These are phyloP conservation scores for Cydia fagiglandana DNA, from an alignment of 1,140 invertebrate species.

Conservation along the genomic window DNA sequence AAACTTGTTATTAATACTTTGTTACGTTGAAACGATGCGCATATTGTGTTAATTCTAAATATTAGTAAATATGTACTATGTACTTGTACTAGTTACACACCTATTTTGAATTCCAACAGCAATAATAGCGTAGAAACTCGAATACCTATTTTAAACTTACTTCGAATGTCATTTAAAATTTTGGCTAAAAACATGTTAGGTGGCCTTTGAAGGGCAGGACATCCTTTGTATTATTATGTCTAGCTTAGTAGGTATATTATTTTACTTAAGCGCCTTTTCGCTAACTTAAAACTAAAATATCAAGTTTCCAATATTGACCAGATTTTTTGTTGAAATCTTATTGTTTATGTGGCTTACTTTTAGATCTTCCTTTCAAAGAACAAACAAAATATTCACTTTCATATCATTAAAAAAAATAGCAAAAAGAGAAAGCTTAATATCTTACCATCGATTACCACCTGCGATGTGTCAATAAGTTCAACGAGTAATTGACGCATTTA, in stretches of 20 bases:
- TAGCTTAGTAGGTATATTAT: background rate
- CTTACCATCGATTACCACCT: background rate
- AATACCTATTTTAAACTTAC: background rate
- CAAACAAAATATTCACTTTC: background rate
- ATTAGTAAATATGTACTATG: no score
- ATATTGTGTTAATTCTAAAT: slow-evolving; percentile 5
- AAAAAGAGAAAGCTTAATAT: background rate
- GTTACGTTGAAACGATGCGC: background rate
- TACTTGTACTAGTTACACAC: background rate
- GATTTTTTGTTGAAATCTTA: background rate
- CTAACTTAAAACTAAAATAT: background rate
- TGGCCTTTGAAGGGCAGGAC: background rate
- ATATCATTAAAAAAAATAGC: background rate
- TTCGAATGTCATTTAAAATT: background rate
- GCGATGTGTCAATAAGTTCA: background rate
- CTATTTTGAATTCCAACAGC: background rate
- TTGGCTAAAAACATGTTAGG: background rate
- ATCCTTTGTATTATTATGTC: background rate
- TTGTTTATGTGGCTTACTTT: background rate
- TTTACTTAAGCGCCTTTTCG: background rate
- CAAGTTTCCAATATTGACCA: no score
- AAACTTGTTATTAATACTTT: background rate
- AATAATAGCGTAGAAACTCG: background rate
- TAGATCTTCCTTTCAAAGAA: background rate
- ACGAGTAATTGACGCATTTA: background rate